Percentiles rank a stretch among this genome's conserved stretches.
Evolutionary conservation across 2,888 invertebrate species (phyloP).

Genomic region (Parnassius mnemosyne): DNA sequence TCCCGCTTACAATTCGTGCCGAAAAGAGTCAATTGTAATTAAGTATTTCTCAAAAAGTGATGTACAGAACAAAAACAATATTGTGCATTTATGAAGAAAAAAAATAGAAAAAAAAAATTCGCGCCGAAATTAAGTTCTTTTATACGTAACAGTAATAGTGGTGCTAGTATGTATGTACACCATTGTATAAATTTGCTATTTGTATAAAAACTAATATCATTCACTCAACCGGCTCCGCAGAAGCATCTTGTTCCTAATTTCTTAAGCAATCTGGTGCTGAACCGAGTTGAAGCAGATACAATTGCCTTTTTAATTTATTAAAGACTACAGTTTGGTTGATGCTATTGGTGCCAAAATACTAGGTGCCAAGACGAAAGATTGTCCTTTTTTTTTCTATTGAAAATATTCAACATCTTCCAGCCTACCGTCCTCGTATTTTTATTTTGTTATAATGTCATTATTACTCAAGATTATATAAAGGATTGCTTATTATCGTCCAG

Average conservation of each 20-base stretch:
- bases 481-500: slow-evolving; percentile 7
- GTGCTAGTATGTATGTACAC: slow-evolving; percentile 52
- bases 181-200: slow-evolving; percentile 40
- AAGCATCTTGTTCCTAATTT: slow-evolving; percentile 58
- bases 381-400: slow-evolving; percentile 11
- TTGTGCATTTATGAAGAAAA: slow-evolving; percentile 48
- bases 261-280: slow-evolving; percentile 35
- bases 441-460: not conserved
- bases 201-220: slow-evolving; percentile 10
- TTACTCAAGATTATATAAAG: slow-evolving; percentile 2
- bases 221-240: slow-evolving; percentile 12
- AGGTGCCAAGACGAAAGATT: slow-evolving; percentile 52
- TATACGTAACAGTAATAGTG: slow-evolving; percentile 50
- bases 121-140: slow-evolving; percentile 32
- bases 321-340: slow-evolving; percentile 37
- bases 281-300: not conserved
- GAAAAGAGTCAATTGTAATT: slow-evolving; percentile 43
- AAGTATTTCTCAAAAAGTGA: slow-evolving; percentile 35
- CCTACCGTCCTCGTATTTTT: slow-evolving; percentile 5
- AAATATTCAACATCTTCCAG: not conserved
- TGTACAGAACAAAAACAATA: slow-evolving; percentile 27
- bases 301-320: slow-evolving; percentile 5
- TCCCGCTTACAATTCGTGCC: slow-evolving; percentile 22
- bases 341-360: slow-evolving; percentile 71
- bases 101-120: slow-evolving; percentile 20